Conservation (phyloP, 2,113 vertebrate species). For the Typhlomys cinereus region DNA sequence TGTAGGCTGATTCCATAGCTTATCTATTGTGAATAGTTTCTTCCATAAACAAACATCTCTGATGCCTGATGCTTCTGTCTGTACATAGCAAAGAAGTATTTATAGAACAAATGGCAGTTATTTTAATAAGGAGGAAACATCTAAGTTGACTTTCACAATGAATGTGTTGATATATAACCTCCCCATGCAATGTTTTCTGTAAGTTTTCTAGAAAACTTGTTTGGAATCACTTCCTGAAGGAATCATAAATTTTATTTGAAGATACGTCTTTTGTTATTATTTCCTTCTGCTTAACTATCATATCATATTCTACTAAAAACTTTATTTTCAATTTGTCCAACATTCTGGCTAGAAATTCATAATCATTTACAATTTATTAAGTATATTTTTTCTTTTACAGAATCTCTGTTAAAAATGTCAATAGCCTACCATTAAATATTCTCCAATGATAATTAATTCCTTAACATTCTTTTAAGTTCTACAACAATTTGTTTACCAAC, state of each 20-base stretch:
- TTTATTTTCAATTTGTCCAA: too few relatives aligned
- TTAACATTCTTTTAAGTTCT: too few relatives aligned
- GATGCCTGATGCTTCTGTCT: not conserved
- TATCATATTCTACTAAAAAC: too few relatives aligned
- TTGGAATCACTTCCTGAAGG: not conserved
- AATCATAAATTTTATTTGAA: not conserved
- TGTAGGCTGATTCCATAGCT: not conserved
- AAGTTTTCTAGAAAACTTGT: not conserved
- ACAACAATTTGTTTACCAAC: not conserved
- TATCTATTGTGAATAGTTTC: not conserved
- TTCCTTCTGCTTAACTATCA: too few relatives aligned
- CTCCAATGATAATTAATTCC: not conserved
- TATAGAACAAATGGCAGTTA: not conserved
- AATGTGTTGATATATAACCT: not conserved
- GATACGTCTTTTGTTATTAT: not conserved
- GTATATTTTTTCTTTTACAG: too few relatives aligned
- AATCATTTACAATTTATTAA: too few relatives aligned
- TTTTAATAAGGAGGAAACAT: not conserved
- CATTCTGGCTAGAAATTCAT: too few relatives aligned
- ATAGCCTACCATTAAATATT: too few relatives aligned
- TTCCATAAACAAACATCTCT: not conserved
- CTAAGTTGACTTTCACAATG: not conserved
- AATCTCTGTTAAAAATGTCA: too few relatives aligned
- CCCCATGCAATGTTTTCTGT: not conserved
- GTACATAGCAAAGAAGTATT: not conserved